Conservation (phyloP, 2,797 vertebrate species). For the Onychomys leucogaster region DNA sequence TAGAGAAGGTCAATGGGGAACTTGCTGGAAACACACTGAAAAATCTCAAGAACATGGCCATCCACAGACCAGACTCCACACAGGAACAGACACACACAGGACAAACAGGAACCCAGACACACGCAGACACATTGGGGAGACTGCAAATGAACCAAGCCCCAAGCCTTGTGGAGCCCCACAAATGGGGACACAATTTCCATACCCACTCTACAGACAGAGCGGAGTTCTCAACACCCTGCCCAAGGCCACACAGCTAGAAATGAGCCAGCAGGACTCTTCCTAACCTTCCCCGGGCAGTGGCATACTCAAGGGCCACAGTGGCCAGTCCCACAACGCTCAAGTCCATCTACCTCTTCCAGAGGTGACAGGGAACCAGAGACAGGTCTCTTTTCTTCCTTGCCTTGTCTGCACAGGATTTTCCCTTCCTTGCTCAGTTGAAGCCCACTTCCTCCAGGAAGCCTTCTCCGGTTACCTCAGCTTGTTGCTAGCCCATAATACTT, state of each 20-base stretch:
- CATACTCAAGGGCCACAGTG: not conserved
- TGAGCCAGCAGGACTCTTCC: not conserved
- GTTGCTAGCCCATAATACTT: not conserved
- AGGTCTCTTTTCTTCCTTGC: not conserved
- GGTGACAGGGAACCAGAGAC: not conserved
- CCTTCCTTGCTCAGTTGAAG: slow-evolving; percentile 55
- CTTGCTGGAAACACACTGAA: slow-evolving; percentile 5
- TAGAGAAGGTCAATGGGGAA: not conserved
- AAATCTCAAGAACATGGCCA: not conserved
- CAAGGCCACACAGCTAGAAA: not conserved
- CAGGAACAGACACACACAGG: too few relatives aligned
- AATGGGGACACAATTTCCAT: not conserved
- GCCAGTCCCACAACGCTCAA: not conserved
- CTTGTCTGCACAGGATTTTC: slow-evolving; percentile 41
- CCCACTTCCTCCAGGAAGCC: slow-evolving; percentile 69
- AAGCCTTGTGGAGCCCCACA: not conserved
- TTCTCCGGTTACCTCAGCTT: slow-evolving; percentile 48
- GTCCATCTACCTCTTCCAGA: slow-evolving; percentile 43
- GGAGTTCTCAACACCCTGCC: not conserved
- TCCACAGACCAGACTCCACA: not conserved
- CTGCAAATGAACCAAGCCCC: not conserved
- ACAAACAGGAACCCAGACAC: not conserved
- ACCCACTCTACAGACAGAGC: not conserved
- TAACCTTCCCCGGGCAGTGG: not conserved
- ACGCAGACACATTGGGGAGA: not conserved